These are phyloP conservation scores for Argya squamiceps DNA, from an alignment of 2,797 vertebrate species.

Conservation along the genomic window DNA sequence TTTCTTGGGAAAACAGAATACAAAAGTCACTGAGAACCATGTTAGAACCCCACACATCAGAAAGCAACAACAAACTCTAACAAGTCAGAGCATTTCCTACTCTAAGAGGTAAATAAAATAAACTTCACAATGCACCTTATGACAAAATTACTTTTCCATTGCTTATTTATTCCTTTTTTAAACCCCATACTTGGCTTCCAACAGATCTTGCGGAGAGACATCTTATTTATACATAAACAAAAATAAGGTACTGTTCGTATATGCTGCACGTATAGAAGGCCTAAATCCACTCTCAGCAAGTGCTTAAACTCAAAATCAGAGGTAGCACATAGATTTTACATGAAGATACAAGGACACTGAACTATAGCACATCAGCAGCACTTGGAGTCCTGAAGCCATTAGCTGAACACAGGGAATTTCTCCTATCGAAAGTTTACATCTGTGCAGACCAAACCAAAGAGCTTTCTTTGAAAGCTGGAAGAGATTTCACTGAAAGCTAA, in stretches of 20 bases:
- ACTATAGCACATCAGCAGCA: not conserved
- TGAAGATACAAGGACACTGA: not conserved
- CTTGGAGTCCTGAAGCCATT: not conserved
- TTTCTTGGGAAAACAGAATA: not conserved
- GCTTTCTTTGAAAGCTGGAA: constrained; percentile 39
- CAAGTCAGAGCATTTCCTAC: not conserved
- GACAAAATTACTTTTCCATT: not conserved
- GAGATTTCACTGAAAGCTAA: constrained; percentile 31
- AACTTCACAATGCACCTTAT: constrained; percentile 30
- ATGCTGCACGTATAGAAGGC: not conserved
- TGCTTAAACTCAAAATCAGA: not conserved
- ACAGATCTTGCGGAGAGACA: not conserved
- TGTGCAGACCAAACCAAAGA: constrained; percentile 34
- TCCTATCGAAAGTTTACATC: constrained; percentile 13
- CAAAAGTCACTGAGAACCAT: not conserved
- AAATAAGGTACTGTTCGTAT: not conserved
- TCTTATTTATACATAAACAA: constrained; percentile 29
- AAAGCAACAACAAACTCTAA: not conserved
- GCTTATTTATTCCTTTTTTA: constrained; percentile 18
- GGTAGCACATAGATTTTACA: not conserved
- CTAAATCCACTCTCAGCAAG: not conserved
- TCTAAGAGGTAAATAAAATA: constrained; percentile 29
- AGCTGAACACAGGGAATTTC: constrained; percentile 30
- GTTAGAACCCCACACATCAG: not conserved
- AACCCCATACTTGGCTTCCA: constrained; percentile 43